Evolutionary conservation across 2,113 vertebrate genomes (phyloP), one percentile per base, ranked within the genome.

Genomic region (Butastur rufipennis): DNA sequence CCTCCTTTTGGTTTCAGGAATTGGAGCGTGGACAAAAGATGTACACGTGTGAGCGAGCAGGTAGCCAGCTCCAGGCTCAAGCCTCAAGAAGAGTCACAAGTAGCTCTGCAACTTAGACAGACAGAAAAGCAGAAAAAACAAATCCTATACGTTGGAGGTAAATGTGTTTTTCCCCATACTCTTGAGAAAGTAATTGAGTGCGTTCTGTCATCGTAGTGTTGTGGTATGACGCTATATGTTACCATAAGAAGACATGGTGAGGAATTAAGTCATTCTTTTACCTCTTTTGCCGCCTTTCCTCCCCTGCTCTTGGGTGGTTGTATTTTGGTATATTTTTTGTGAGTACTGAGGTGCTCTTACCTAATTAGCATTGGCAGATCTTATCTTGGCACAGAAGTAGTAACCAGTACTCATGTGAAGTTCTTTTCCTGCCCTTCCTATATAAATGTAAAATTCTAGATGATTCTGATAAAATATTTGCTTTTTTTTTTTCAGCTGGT

Each of bases 11-110:
- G 17, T 71, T 50, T 45, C 36, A 68, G 61, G 48, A 63, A 7
- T 4, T 65, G 23, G 43, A 81, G 23, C 2, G 6, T 31, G 13
- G 29, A 50, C 45, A 66, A 16, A 43, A 59, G 52, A 8, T 4
- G 14, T 5, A 2, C 0, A 1, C 20, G 6, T 58, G 32, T 29
- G 56, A 11, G 40, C 0, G 3, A 62, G 50, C n/a, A 43, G 52
- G 31, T 38, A 74, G 55, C n/a, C 31, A 17, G 1, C 61, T 78
- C 1, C 3, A 63, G 59, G 45, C 59, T 77, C 8, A 8, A 22
- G 11, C 55, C n/a, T 86, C 20, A n/a, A 36, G n/a, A 75, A 23
- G 25, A 42, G 40, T 79, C 9, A 14, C 7, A 3, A 38, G n/a
- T 62, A 85, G 27, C 48, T 59, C 53, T 85, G 1, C 42, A 81